Conservation (phyloP, 2,888 invertebrate genomes). For the Thecophora atra region DNA sequence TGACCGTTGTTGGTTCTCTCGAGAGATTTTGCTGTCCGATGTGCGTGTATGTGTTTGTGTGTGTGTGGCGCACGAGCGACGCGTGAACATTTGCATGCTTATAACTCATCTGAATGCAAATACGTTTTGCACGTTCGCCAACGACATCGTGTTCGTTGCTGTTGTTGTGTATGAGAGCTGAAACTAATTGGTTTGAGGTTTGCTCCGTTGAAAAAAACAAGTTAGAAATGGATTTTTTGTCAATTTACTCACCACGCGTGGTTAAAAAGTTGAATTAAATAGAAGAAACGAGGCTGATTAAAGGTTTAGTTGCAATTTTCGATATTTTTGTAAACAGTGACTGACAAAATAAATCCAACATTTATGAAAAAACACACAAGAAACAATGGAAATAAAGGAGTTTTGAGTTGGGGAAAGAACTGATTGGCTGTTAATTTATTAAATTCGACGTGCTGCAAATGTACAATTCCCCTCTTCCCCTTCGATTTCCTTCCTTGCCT, state of each 20-base stretch:
- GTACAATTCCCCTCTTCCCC: background rate
- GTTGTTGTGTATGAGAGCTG: background rate
- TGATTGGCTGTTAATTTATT: conserved; percentile 63
- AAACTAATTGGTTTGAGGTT: background rate
- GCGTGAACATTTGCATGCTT: conserved; percentile 22
- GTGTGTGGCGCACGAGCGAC: conserved; percentile 23
- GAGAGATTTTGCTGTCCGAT: background rate
- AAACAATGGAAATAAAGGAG: conserved; percentile 41
- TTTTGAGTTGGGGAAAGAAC: conserved; percentile 58
- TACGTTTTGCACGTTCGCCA: conserved; percentile 10
- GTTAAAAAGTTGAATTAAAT: too few relatives aligned
- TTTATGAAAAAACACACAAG: conserved; percentile 5
- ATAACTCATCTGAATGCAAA: conserved; percentile 20
- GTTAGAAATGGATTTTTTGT: too few relatives aligned
- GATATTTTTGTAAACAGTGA: too few relatives aligned
- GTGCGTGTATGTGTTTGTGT: background rate
- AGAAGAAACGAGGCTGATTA: too few relatives aligned
- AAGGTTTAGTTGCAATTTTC: too few relatives aligned
- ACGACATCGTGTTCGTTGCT: background rate
- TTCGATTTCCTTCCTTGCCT: background rate
- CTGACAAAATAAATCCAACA: too few relatives aligned
- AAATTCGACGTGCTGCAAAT: conserved; percentile 41
- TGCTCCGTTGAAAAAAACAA: background rate
- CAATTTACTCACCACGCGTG: too few relatives aligned
- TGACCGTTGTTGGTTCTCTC: background rate